Conservation (phyloP, 1,140 invertebrate genomes). For the Scylla paramamosain region DNA sequence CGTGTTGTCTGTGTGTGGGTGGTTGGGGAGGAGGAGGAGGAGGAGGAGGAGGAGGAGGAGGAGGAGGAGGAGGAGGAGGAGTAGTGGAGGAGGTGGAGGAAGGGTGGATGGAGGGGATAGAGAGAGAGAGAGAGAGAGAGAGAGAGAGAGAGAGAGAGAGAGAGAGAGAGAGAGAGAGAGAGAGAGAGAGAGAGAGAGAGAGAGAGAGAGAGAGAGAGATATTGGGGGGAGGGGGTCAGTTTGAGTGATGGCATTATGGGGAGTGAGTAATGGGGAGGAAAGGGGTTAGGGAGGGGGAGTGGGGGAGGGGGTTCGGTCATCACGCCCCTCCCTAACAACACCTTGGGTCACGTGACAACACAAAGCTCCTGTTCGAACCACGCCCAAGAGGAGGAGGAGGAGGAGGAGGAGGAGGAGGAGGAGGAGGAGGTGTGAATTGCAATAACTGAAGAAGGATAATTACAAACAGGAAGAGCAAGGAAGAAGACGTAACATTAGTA, state of each 20-base stretch:
- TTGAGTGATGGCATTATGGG: background rate
- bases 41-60: background rate
- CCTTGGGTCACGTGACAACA: background rate
- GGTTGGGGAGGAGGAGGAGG: background rate
- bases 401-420: background rate
- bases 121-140: background rate
- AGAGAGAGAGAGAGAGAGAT: too few relatives aligned
- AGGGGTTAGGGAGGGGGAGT: background rate
- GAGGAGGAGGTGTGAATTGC: background rate
- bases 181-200: background rate
- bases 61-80: background rate
- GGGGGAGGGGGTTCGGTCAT: background rate
- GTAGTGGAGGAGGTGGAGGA: too few relatives aligned
- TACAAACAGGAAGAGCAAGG: too few relatives aligned
- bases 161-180: background rate
- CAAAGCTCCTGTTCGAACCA: background rate
- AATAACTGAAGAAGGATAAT: too few relatives aligned
- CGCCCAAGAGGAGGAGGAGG: background rate
- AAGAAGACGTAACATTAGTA: too few relatives aligned
- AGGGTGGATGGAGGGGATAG: background rate
- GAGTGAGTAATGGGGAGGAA: background rate
- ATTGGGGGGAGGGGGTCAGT: background rate
- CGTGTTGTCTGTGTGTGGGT: background rate
- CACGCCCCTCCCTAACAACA: background rate
- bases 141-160: background rate